Conservation (phyloP, 2,113 vertebrate genomes). For the Upupa epops region DNA sequence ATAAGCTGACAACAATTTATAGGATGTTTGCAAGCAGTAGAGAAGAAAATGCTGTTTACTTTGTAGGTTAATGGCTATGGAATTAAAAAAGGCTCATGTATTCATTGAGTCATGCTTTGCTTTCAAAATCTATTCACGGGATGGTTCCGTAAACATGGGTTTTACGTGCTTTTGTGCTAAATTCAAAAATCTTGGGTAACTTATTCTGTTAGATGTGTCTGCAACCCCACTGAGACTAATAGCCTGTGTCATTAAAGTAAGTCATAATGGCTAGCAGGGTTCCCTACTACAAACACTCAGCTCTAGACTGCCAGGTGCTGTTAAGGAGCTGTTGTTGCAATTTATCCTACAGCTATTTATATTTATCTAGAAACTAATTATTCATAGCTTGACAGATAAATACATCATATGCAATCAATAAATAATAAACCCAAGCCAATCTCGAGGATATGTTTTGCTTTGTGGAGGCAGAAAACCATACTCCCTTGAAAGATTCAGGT, state of each 20-base stretch:
- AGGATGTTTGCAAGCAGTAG: neutral
- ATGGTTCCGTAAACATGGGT: neutral
- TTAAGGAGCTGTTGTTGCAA: neutral
- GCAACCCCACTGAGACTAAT: neutral
- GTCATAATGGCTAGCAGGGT: neutral
- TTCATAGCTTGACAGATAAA: slow-evolving; percentile 17
- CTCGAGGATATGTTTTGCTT: neutral
- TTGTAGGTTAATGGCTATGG: neutral
- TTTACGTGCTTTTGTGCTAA: neutral
- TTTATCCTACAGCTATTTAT: slow-evolving; percentile 13
- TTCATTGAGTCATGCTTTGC: neutral
- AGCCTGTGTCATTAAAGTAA: neutral
- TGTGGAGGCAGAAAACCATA: neutral
- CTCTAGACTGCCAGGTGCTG: neutral
- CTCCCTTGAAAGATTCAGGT: neutral
- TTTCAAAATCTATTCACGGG: neutral
- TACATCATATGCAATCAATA: neutral
- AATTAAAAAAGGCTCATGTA: slow-evolving; percentile 1
- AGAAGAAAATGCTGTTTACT: slow-evolving; percentile 13
- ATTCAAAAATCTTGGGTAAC: neutral
- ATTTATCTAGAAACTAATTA: neutral
- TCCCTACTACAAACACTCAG: neutral
- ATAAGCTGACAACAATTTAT: slow-evolving; percentile 8
- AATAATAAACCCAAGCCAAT: slow-evolving; percentile 4
- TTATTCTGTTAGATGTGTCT: neutral